These are phyloP conservation scores for Phlogophora meticulosa DNA, from an alignment of 2,888 invertebrate genomes.

Conservation along the genomic window DNA sequence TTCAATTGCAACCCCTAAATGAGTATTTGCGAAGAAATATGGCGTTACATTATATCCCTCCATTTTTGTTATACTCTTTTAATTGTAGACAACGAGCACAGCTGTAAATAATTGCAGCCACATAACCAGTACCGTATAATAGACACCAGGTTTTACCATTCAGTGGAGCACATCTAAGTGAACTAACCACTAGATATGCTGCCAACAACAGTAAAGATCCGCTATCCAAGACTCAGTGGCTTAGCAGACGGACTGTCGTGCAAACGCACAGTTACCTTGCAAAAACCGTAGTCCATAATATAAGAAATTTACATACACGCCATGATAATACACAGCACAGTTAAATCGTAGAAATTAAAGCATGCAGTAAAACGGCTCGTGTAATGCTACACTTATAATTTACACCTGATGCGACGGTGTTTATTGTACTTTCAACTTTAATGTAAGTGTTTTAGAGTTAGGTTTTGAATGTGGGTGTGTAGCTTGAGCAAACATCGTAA, in stretches of 20 bases:
- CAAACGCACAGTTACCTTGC: conserved; percentile 38
- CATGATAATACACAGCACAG: conserved; percentile 45
- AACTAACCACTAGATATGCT: conserved; percentile 28
- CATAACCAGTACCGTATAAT: conserved; percentile 41
- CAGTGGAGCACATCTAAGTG: conserved; percentile 55
- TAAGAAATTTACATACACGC: conserved; percentile 48
- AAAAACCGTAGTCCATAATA: conserved; percentile 43
- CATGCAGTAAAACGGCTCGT: conserved; percentile 54
- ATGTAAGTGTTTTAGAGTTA: neutral
- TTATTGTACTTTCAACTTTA: conserved; percentile 29
- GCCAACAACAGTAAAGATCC: conserved; percentile 58
- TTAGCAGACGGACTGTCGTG: conserved; percentile 44
- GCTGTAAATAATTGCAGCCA: conserved; percentile 37
- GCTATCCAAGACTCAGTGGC: conserved; percentile 43
- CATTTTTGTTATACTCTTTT: conserved; percentile 4
- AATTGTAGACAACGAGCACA: conserved; percentile 4
- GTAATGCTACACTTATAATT: conserved; percentile 49
- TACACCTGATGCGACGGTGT: conserved; percentile 32
- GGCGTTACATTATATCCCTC: no score
- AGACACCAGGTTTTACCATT: conserved; percentile 48
- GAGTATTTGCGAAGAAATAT: no score
- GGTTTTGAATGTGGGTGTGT: conserved; percentile 18
- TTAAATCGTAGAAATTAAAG: conserved; percentile 56
- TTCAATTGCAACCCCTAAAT: no score
- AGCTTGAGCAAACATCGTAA: conserved; percentile 54